Evolutionary conservation across 2,888 invertebrate genomes (phyloP).

Genomic region (Muschampia plurimacula): DNA sequence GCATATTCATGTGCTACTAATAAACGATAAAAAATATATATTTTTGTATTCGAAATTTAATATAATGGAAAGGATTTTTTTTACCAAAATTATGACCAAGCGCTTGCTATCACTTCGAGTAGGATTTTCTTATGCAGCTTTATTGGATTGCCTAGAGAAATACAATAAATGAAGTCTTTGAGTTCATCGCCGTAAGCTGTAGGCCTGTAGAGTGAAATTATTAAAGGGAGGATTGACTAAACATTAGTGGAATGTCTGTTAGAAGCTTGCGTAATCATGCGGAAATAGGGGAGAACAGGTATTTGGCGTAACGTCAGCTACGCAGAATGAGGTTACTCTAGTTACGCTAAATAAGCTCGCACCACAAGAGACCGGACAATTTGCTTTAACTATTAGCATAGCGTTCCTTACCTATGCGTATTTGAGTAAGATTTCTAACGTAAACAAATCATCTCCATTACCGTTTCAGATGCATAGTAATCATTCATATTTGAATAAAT

Average conservation of each 20-base stretch:
- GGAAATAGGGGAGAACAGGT: constrained; percentile 17
- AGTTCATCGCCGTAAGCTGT: background rate
- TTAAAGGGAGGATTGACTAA: constrained; percentile 20
- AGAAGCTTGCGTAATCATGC: constrained; percentile 20
- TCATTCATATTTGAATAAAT: constrained; percentile 20
- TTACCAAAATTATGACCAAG: no score
- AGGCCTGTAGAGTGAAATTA: background rate
- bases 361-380: constrained; percentile 13
- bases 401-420: constrained; percentile 28
- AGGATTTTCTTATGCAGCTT: no score
- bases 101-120: no score
- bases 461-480: constrained; percentile 29
- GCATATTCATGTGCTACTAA: no score
- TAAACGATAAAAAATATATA: no score
- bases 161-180: background rate
- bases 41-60: no score
- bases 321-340: constrained; percentile 11
- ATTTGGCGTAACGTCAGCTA: constrained; percentile 5
- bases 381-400: constrained; percentile 18
- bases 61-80: no score
- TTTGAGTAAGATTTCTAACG: constrained; percentile 32
- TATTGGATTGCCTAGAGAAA: background rate
- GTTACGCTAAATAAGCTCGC: background rate
- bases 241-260: constrained; percentile 11
- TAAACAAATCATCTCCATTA: constrained; percentile 26